Conservation (phyloP, 2,888 invertebrate genomes). For the Unio pictorum region DNA sequence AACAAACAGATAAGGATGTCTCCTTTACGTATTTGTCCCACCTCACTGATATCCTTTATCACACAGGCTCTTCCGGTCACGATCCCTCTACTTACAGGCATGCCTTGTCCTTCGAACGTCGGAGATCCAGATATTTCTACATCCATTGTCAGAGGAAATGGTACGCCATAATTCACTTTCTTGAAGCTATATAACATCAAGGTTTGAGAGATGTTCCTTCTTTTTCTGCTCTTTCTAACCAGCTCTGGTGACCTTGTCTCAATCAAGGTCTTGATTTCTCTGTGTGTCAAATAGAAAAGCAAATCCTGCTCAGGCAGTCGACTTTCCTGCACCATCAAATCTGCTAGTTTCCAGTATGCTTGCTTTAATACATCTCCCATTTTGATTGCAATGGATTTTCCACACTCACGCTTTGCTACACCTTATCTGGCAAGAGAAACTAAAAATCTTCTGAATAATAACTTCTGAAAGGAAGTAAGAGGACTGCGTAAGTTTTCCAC, state of each 20-base stretch:
- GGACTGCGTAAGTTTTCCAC: conserved; percentile 3
- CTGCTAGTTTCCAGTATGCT: conserved; percentile 76
- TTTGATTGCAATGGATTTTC: conserved; percentile 74
- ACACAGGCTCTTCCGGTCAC: conserved; percentile 82
- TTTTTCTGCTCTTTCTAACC: conserved; percentile 77
- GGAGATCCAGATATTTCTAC: conserved; percentile 3
- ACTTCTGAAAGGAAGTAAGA: background rate
- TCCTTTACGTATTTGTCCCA: too few species aligned
- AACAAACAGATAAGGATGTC: conserved; percentile 76
- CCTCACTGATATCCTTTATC: conserved; percentile 41
- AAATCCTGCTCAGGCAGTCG: conserved; percentile 78
- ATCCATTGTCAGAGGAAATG: background rate
- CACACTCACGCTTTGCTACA: conserved; percentile 78
- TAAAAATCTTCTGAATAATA: conserved; percentile 5
- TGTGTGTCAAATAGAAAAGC: conserved; percentile 79
- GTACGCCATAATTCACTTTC: conserved; percentile 3
- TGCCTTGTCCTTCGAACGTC: conserved; percentile 72
- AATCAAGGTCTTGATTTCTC: conserved; percentile 78
- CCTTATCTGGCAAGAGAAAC: conserved; percentile 73
- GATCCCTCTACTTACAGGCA: conserved; percentile 81
- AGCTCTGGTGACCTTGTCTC: conserved; percentile 74
- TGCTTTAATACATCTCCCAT: conserved; percentile 76
- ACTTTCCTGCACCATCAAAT: conserved; percentile 77
- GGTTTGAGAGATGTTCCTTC: conserved; percentile 76
- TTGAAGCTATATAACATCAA: background rate